Conservation (phyloP, 2,797 vertebrate species). For the Catamblyrhynchus diadema region DNA sequence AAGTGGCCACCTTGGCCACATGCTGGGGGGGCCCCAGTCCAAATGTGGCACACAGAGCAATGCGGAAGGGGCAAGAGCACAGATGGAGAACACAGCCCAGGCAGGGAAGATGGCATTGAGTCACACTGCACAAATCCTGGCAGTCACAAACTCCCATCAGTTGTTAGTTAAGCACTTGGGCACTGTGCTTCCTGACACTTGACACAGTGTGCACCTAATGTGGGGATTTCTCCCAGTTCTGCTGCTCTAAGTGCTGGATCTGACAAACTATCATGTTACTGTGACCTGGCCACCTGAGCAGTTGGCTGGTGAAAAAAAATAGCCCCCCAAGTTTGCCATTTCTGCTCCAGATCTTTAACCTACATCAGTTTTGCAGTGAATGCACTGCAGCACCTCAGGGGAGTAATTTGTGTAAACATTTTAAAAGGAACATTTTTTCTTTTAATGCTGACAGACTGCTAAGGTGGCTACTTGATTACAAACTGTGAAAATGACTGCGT, state of each 20-base stretch:
- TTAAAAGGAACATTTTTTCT: slow-evolving; percentile 49
- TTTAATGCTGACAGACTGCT: slow-evolving; percentile 41
- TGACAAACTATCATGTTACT: neutral
- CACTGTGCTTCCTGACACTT: neutral
- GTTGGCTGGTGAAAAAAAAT: neutral
- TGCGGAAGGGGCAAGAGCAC: neutral
- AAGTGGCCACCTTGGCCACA: neutral
- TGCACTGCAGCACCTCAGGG: neutral
- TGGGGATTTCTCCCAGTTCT: neutral
- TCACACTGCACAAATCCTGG: neutral
- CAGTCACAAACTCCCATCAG: neutral
- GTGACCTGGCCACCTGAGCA: neutral
- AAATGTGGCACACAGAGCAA: accelerated
- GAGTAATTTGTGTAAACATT: slow-evolving; percentile 43
- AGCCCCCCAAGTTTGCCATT: slow-evolving; percentile 14
- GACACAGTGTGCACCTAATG: accelerated
- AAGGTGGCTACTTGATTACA: slow-evolving; percentile 50
- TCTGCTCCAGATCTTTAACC: slow-evolving; percentile 4
- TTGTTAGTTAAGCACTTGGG: neutral
- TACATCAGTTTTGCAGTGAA: neutral
- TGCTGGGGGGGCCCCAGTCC: neutral
- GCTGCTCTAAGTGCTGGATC: neutral
- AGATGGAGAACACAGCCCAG: neutral
- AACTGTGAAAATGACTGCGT: slow-evolving; percentile 49
- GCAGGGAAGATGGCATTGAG: neutral